Evolutionary conservation across 2,888 invertebrate genomes (phyloP).

Genomic region (Scrobipalpa costella): DNA sequence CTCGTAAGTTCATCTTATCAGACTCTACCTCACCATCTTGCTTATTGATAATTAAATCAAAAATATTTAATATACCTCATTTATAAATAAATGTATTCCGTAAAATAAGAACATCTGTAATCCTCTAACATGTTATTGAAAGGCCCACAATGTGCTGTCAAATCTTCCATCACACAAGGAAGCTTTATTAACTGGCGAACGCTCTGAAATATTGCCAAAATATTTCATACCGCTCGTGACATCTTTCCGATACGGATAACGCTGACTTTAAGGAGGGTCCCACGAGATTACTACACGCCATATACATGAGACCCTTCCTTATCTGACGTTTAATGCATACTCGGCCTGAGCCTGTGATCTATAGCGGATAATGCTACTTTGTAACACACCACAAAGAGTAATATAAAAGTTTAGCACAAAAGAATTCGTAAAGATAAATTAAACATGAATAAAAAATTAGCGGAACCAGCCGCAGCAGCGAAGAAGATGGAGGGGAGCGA

Average conservation of each 20-base stretch:
- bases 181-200: constrained; percentile 10
- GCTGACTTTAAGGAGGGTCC: constrained; percentile 22
- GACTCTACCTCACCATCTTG: too few relatives aligned
- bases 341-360: background rate
- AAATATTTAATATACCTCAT: too few relatives aligned
- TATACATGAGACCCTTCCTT: constrained; percentile 20
- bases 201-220: constrained; percentile 23
- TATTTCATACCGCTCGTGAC: constrained; percentile 24
- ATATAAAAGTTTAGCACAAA: background rate
- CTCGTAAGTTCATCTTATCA: too few relatives aligned
- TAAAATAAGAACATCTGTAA: too few relatives aligned
- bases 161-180: constrained; percentile 15
- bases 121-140: background rate
- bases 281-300: constrained; percentile 18
- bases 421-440: constrained; percentile 10
- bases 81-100: too few relatives aligned
- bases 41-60: too few relatives aligned
- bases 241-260: constrained; percentile 24
- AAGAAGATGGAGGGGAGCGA: constrained; percentile 15
- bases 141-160: constrained; percentile 20
- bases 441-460: constrained; percentile 23
- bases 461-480: constrained; percentile 32
- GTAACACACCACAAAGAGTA: background rate
- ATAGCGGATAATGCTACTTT: background rate
- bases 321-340: constrained; percentile 15